These are phyloP conservation scores for Iselma pallidipennis DNA, from an alignment of 2,888 invertebrate species.

Conservation along the genomic window DNA sequence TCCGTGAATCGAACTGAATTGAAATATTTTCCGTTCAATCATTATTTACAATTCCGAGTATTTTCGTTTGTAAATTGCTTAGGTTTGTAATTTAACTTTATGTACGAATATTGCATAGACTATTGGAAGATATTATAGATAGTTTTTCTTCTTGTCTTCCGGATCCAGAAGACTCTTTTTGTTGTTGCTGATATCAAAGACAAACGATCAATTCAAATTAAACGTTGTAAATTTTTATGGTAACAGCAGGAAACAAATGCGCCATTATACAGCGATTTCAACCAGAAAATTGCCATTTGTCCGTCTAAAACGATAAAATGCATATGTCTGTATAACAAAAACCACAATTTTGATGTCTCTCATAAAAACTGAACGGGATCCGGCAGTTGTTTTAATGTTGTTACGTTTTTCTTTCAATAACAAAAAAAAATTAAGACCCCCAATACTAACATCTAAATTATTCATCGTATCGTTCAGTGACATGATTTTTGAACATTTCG, in stretches of 20 bases:
- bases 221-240: slow-evolving; percentile 12
- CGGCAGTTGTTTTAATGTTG: too few species aligned
- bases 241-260: slow-evolving; percentile 19
- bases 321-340: slow-evolving; percentile 24
- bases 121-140: neutral
- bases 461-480: too few species aligned
- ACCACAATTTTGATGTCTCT: slow-evolving; percentile 19
- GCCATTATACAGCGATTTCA: slow-evolving; percentile 22
- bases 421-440: too few species aligned
- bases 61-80: neutral
- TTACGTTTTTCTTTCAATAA: too few species aligned
- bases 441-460: too few species aligned
- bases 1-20: neutral
- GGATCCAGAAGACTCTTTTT: slow-evolving; percentile 24
- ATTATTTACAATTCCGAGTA: slow-evolving; percentile 2
- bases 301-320: slow-evolving; percentile 27
- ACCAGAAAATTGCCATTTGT: slow-evolving; percentile 26
- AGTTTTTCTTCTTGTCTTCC: neutral
- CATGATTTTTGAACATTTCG: too few species aligned
- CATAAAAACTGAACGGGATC: neutral
- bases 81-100: slow-evolving; percentile 3
- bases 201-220: slow-evolving; percentile 15
- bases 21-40: neutral
- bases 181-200: neutral
- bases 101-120: neutral